Conservation (phyloP, 2,888 invertebrate genomes). For the Folsomia candida region DNA sequence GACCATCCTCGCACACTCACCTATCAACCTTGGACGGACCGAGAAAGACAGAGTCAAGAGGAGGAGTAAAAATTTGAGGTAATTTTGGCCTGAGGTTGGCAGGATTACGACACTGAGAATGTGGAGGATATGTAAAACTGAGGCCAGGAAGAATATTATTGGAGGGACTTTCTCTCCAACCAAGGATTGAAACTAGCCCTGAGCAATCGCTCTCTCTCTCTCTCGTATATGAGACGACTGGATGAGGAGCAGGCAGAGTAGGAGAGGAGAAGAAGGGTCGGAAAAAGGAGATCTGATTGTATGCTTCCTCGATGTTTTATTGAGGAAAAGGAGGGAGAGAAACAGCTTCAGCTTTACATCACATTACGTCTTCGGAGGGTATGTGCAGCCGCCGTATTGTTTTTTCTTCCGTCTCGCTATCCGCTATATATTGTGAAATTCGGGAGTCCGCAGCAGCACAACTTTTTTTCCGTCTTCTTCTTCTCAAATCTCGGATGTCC, state of each 20-base stretch:
- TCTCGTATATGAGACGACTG: neutral
- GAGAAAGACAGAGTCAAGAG: neutral
- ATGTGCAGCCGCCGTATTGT: slow-evolving; percentile 12
- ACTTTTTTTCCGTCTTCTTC: slow-evolving; percentile 31
- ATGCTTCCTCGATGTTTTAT: slow-evolving; percentile 15
- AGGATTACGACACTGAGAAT: slow-evolving; percentile 19
- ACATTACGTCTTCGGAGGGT: neutral
- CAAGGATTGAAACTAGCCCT: slow-evolving; percentile 2
- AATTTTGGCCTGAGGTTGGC: slow-evolving; percentile 7
- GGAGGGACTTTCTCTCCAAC: neutral
- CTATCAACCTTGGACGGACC: neutral
- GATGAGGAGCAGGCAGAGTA: too few relatives aligned
- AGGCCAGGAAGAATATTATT: neutral
- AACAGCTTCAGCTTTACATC: neutral
- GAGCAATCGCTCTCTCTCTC: neutral
- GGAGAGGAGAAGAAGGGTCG: neutral
- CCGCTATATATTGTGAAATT: slow-evolving; percentile 32
- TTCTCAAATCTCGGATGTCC: slow-evolving; percentile 34
- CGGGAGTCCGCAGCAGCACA: slow-evolving; percentile 33
- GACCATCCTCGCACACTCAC: neutral
- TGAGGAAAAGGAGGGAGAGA: slow-evolving; percentile 20
- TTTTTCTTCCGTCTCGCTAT: slow-evolving; percentile 11
- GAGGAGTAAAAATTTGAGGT: slow-evolving; percentile 2
- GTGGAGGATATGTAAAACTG: neutral
- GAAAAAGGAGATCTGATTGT: slow-evolving; percentile 6